Evolutionary conservation across 2,888 invertebrate species (phyloP), one percentile per base, ranked within the genome.

Genomic region (Bombylius major): DNA sequence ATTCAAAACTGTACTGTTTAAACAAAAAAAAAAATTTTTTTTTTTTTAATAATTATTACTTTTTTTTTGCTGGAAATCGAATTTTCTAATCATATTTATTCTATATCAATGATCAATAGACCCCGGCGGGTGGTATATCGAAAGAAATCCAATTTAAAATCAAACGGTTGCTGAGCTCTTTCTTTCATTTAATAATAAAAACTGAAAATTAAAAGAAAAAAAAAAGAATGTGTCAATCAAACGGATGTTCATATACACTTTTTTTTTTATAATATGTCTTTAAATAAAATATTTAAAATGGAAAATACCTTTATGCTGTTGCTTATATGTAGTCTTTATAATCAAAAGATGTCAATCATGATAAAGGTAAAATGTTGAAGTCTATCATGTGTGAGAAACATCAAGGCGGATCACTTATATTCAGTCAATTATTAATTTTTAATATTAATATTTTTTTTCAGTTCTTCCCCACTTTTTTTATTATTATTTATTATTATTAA

Each of bases 301-400:
- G 11, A 42, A 42, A 23, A 23, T 23, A 23, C 23, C 23, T 23
- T 23, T 23, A 23, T 23, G 23, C 23, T 23, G 9, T 11, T 42
- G 39, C 11, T 1, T 42, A 58, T 57, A 51, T 11, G 54, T 59
- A 62, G 58, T 61, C 58, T 57, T 59, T 62, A 59, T 62, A 62
- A 62, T 62, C 59, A 62, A 58, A 61, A 62, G 61, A 57, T 61
- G 62, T 61, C 62, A 62, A 62, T 62, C 62, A 62, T 61, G 61
- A 61, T 62, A 59, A 62, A 62, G 61, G 61, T 54, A 54, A 42
- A 42, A 42, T 33, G 50, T 54, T 42, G 50, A 45, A 54, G 54
- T 49, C 50, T 49, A 54, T 54, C 54, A 45, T 33, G 42, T 51
- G 45, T 42, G 39, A 32, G 34, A 45, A 49, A 53, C 36, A 32